phyloP scores from a whole-genome alignment of 53 echinoderm and acorn worm species.

The Luidia sarsii region DNA sequence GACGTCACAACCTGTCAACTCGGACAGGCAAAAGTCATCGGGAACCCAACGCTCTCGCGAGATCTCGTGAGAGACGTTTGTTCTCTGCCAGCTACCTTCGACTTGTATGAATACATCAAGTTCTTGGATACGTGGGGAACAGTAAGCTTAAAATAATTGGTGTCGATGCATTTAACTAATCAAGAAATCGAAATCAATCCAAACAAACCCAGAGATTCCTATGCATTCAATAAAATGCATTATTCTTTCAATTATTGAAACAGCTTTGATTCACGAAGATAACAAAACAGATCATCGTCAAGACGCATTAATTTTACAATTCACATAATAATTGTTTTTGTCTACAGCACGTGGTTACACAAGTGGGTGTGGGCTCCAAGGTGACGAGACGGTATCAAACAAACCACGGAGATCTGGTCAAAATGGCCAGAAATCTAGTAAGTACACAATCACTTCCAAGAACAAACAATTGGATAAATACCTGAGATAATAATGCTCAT shows the following conservation, averaged over 20 bases:
- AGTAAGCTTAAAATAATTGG: slow-evolving; percentile 38
- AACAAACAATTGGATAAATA: background rate
- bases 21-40: slow-evolving; percentile 66
- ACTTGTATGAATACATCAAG: slow-evolving; percentile 61
- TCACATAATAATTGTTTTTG: background rate
- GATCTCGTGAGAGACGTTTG: slow-evolving; percentile 67
- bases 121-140: slow-evolving; percentile 84
- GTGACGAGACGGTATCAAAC: slow-evolving; percentile 44
- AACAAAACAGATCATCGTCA: too few relatives aligned
- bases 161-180: background rate
- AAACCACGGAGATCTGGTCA: slow-evolving; percentile 39
- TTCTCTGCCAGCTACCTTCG: slow-evolving; percentile 57
- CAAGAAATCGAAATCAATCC: too few relatives aligned
- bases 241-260: background rate
- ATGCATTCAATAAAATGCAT: background rate
- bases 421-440: slow-evolving; percentile 68
- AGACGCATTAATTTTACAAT: too few relatives aligned
- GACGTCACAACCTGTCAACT: slow-evolving; percentile 61
- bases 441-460: background rate
- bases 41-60: slow-evolving; percentile 60
- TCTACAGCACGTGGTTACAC: slow-evolving; percentile 66
- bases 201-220: background rate
- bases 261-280: too few relatives aligned
- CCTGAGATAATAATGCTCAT: too few relatives aligned
- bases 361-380: slow-evolving; percentile 69